phyloP scores from a whole-genome alignment of 92 coral and sea anemone genomes.

The Porites rus region DNA sequence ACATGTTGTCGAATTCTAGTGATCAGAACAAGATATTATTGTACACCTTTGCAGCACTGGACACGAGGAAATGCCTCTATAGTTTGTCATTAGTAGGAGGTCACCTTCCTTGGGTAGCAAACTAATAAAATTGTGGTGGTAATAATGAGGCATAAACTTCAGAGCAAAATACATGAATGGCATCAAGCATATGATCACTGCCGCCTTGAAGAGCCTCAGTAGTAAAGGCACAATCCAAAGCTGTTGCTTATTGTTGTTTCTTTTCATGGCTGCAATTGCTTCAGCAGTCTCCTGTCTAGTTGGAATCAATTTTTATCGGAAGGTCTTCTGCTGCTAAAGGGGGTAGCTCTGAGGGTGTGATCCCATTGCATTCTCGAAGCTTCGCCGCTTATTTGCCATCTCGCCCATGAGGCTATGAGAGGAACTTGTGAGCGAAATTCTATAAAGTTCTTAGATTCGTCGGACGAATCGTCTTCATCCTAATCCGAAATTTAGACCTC shows the following conservation, averaged over 20 bases:
- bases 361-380: not conserved
- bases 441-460: no score
- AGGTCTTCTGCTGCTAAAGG: constrained; percentile 11
- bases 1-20: not conserved
- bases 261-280: constrained; percentile 28
- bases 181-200: not conserved
- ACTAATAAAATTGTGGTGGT: constrained; percentile 10
- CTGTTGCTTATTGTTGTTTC: constrained; percentile 16
- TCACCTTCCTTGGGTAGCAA: constrained; percentile 20
- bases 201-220: constrained; percentile 5
- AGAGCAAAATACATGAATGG: constrained; percentile 1
- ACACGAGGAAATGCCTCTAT: constrained; percentile 17
- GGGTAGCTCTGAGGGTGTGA: constrained; percentile 6
- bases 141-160: constrained; percentile 1
- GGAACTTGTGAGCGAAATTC: no score
- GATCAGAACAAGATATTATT: not conserved
- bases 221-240: constrained; percentile 16
- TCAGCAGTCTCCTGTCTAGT: constrained; percentile 6
- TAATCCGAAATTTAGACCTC: no score
- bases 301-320: not conserved
- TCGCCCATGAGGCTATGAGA: no score
- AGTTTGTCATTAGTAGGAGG: constrained; percentile 12
- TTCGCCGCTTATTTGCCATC: not conserved
- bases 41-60: no score
- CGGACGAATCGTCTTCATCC: no score